These are phyloP conservation scores for Hystrix brachyura DNA, from an alignment of 2,113 vertebrate species.

Conservation along the genomic window DNA sequence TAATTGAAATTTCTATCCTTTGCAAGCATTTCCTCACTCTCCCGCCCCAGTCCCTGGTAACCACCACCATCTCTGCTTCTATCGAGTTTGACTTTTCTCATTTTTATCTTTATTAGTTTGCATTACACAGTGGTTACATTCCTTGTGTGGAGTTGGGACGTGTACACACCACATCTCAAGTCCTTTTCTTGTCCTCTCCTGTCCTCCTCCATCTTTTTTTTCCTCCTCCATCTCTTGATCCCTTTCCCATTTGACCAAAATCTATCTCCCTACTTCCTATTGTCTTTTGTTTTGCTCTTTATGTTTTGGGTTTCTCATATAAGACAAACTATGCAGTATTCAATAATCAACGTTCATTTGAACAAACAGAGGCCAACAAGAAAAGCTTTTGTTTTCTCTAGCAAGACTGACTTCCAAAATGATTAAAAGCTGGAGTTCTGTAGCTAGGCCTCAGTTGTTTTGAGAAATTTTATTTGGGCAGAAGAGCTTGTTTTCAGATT, in stretches of 20 bases:
- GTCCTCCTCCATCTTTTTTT: neutral
- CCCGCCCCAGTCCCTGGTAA: neutral
- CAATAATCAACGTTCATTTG: neutral
- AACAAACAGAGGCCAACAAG: neutral
- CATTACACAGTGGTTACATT: neutral
- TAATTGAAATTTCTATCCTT: neutral
- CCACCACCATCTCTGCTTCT: neutral
- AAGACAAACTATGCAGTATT: slow-evolving; percentile 25
- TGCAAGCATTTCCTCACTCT: neutral
- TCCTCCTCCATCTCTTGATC: neutral
- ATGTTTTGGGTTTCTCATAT: neutral
- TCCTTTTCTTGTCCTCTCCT: neutral
- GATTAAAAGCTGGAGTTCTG: neutral
- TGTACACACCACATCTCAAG: neutral
- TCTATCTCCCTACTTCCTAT: neutral
- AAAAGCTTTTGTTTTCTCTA: neutral
- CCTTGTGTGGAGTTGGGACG: neutral
- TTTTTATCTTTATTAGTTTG: neutral
- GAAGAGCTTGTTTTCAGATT: slow-evolving; percentile 14
- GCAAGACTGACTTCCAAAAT: slow-evolving; percentile 6
- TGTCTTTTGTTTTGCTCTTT: neutral
- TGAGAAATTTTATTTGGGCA: slow-evolving; percentile 44
- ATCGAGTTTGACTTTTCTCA: neutral
- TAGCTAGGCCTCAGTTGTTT: neutral
- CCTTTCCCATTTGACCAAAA: neutral